Evolutionary conservation across 2,797 vertebrate genomes (phyloP).

Genomic region (Chelonia mydas): DNA sequence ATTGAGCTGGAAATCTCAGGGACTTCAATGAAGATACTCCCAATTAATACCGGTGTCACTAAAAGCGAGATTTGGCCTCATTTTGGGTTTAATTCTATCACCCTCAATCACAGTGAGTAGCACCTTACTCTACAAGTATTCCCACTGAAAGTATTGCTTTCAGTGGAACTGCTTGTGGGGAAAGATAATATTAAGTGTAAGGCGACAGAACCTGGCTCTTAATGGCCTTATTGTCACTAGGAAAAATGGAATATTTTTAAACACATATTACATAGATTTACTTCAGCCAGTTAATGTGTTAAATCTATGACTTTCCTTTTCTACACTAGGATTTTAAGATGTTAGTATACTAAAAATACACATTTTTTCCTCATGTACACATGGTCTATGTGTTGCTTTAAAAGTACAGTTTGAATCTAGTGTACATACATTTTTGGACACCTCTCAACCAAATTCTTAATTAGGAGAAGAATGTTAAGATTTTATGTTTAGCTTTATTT

Average conservation of each 20-base stretch:
- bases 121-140: background rate
- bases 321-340: background rate
- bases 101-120: background rate
- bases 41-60: background rate
- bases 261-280: background rate
- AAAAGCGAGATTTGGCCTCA: background rate
- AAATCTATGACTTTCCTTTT: background rate
- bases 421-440: background rate
- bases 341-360: background rate
- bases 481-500: background rate
- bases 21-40: background rate
- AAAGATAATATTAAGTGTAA: background rate
- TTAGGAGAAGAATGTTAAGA: background rate
- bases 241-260: fast-evolving
- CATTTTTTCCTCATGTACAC: fast-evolving
- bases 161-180: background rate
- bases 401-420: background rate
- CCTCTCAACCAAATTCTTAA: background rate
- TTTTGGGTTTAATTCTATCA: constrained; percentile 26
- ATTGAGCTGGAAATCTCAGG: background rate
- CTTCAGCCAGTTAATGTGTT: background rate
- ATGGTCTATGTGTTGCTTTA: background rate
- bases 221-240: background rate
- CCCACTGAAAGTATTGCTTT: background rate
- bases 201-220: background rate